Base-by-base conservation (phyloP, 2,888 invertebrate genomes). In the Mimumesa dahlbomi region DNA sequence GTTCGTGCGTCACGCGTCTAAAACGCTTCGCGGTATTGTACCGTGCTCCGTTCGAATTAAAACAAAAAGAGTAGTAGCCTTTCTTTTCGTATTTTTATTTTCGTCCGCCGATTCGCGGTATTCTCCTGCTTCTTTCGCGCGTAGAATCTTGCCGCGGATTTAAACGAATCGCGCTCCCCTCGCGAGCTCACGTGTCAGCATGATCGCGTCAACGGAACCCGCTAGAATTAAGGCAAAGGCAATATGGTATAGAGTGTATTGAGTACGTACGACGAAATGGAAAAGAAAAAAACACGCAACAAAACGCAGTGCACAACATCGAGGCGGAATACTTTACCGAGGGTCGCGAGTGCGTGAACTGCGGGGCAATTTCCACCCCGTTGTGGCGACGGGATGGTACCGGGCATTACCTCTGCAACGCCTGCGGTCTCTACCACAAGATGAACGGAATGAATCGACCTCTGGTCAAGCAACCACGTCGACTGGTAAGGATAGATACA, bases 371-470 rank as follows among this genome's bases (percentile, higher is more conserved):
- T 87, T 96, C 96, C 83, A 99, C 98, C 59, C 98, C 98, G 58
- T 92, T 99, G 81, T 98, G 98, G 98, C 93, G 98, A 73, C 93
- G 98, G 84, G 98, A 98, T 91, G 96, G 97, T 79, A 97, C 97
- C 65, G 98, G 98, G 43, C 98, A 98, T 92, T 98, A 98, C 92
- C 93, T 98, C 88, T 99, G 98, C 94, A 99, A 99, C 92, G 98
- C 98, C 72, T 99, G 98, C 92, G 98, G 98, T 80, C 94, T 98
- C 79, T 99, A 99, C 93, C 97, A 98, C 92, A 98, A 98, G 93
- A 98, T 98, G 96, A 98, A 97, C 91, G 97, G 97, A 89, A 95
- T 96, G 92, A 96, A 96, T 92, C 93, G 97, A 87, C 97, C 97
- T 66, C 92, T 97, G 87, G 95, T 96, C 87, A 96, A 96, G 92